Percentiles rank a stretch among this genome's conserved stretches.
phyloP scores from a whole-genome alignment of 53 echinoderm and acorn worm genomes.

The Antedon mediterranea region DNA sequence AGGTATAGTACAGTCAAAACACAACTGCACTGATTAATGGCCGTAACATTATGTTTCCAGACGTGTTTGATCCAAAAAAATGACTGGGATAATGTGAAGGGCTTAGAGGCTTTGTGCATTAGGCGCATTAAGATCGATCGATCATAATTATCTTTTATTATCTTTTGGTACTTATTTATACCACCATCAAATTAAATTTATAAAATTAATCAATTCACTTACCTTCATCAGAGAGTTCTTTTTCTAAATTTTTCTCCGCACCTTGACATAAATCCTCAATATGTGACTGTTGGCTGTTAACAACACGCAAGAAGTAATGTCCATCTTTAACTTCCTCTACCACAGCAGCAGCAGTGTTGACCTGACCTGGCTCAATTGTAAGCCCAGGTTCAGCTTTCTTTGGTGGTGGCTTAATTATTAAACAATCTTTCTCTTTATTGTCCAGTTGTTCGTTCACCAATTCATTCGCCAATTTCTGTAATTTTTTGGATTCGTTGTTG shows the following conservation, averaged over 20 bases:
- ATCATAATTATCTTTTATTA: too few relatives aligned
- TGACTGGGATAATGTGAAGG: too few relatives aligned
- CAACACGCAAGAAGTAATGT: conserved; percentile 64
- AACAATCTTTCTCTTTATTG: not conserved
- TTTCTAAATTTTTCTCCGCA: conserved; percentile 58
- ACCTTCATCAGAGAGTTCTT: conserved; percentile 81
- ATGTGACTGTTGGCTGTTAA: conserved; percentile 59
- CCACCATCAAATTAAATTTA: not conserved
- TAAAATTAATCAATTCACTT: not conserved
- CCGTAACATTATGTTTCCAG: too few relatives aligned
- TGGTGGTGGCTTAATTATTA: not conserved
- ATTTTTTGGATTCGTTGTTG: not conserved
- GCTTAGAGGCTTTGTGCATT: too few relatives aligned
- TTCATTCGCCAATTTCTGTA: not conserved
- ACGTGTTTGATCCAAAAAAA: too few relatives aligned
- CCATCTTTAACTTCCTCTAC: conserved; percentile 67
- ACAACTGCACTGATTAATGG: too few relatives aligned
- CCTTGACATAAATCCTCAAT: conserved; percentile 46
- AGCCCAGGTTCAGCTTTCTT: not conserved
- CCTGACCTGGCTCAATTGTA: not conserved
- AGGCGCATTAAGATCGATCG: too few relatives aligned
- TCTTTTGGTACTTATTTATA: too few relatives aligned
- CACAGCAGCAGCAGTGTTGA: not conserved
- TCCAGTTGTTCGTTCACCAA: not conserved
- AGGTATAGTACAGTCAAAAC: too few relatives aligned